Conservation (phyloP, 2,797 vertebrate genomes). For the Malurus splendens region DNA sequence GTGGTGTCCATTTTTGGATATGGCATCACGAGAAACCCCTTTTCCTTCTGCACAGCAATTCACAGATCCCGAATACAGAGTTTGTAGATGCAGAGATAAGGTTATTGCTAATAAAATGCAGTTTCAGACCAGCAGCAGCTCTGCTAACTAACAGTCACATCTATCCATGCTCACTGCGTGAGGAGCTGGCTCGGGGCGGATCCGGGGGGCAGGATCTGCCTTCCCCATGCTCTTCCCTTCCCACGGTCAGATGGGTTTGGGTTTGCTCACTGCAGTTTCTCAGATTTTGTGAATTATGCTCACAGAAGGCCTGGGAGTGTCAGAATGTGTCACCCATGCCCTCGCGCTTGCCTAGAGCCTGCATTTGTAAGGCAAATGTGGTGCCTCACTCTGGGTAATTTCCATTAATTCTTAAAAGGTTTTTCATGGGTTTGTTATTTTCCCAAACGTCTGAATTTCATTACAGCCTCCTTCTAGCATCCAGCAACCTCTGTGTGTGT, state of each 20-base stretch:
- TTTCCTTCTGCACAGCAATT: background rate
- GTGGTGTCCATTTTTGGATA: background rate
- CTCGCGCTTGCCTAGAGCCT: background rate
- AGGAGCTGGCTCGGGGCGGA: background rate
- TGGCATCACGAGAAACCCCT: background rate
- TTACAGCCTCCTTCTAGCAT: background rate
- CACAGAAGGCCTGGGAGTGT: background rate
- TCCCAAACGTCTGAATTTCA: conserved; percentile 12
- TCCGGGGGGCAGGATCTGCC: background rate
- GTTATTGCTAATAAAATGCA: background rate
- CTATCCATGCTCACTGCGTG: rapidly evolving
- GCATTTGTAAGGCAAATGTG: background rate
- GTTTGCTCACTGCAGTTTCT: background rate
- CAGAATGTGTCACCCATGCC: background rate
- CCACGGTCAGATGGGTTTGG: background rate
- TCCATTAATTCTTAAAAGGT: conserved; percentile 10
- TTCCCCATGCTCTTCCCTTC: background rate
- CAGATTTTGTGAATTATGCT: background rate
- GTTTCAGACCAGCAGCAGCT: background rate
- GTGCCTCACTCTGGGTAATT: background rate
- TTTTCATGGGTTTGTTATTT: background rate
- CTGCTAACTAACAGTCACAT: background rate
- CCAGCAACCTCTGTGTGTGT: background rate
- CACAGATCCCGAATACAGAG: background rate
- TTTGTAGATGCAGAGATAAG: background rate